Conservation (phyloP, 2,797 vertebrate species). For the Dromococcyx pavoninus region DNA sequence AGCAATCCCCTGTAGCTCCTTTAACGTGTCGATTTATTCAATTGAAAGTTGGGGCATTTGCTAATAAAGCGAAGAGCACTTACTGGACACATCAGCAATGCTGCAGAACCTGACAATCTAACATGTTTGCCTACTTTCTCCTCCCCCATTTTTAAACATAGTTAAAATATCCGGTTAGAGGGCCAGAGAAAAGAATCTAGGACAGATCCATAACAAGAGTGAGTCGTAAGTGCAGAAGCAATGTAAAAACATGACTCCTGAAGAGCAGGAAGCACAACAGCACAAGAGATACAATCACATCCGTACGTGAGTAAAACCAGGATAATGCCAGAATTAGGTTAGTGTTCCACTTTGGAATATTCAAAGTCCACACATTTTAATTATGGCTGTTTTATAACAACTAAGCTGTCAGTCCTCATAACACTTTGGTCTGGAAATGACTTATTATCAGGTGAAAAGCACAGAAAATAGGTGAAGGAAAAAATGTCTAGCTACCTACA, state of each 20-base stretch:
- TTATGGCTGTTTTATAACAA: background rate
- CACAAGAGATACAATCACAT: background rate
- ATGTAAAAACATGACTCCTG: background rate
- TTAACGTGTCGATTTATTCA: background rate
- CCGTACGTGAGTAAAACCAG: background rate
- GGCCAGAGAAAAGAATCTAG: conserved; percentile 47
- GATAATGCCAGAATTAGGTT: background rate
- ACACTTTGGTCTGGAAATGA: background rate
- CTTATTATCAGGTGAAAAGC: background rate
- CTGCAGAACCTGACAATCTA: conserved; percentile 13
- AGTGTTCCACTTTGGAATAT: background rate
- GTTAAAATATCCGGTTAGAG: background rate
- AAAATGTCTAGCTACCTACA: background rate
- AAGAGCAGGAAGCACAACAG: background rate
- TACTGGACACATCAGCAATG: background rate
- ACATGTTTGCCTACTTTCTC: background rate
- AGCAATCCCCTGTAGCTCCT: background rate
- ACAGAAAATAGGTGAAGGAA: background rate
- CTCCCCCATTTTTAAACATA: conserved; percentile 1
- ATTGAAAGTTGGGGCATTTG: background rate
- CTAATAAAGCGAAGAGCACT: background rate
- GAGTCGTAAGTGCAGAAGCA: background rate
- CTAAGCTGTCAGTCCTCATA: background rate
- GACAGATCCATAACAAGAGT: background rate
- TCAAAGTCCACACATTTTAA: background rate